Evolutionary conservation across 2,888 invertebrate species (phyloP), one percentile per base, ranked within the genome.

Genomic region (Crioceris asparagi): DNA sequence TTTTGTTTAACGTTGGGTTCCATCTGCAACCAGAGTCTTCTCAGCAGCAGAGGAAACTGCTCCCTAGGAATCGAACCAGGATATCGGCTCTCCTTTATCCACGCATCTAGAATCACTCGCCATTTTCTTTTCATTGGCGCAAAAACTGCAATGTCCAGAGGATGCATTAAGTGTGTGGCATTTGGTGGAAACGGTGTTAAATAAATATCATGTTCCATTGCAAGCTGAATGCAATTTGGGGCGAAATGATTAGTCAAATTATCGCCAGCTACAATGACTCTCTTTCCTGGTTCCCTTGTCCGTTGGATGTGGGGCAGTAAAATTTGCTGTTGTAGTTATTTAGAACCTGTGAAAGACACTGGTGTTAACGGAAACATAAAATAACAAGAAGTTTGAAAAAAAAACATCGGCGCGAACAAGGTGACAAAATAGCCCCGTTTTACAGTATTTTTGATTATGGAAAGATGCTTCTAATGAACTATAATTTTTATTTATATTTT

Each of bases 211-310:
- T 43, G 17, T 21, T 41, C 39, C 17, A 31, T 15, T 19, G 31
- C 30, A 21, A 40, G 26, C 21, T 42, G 15, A 4, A 57, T 27
- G 31, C 57, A 48, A 15, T 41, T 30, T 15, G 27, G 30, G 29
- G 32, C 43, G 17, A 40, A 37, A 32, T 40, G 36, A 17, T 19
- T 26, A 11, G 43, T 26, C 32, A 58, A 33, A 32, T 55, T 60
- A 40, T 60, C 52, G 15, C 58, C 56, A 34, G 60, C 43, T 12
- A 57, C 32, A 12, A 55, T 47, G 17, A 18, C 26, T 27, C 16
- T 18, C 16, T 38, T 25, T 12, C 26, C 26, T 25, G 26, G 26
- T 25, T 25, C 11, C n/a, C 26, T 11, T 25, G n/a, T 25, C 12
- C n/a, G 26, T 25, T 2, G 12, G 12, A n/a, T 10, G 21, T 21